Percentiles rank a stretch among this genome's conserved stretches.
Conservation (phyloP, 2,113 vertebrate species). For the Indicator indicator region DNA sequence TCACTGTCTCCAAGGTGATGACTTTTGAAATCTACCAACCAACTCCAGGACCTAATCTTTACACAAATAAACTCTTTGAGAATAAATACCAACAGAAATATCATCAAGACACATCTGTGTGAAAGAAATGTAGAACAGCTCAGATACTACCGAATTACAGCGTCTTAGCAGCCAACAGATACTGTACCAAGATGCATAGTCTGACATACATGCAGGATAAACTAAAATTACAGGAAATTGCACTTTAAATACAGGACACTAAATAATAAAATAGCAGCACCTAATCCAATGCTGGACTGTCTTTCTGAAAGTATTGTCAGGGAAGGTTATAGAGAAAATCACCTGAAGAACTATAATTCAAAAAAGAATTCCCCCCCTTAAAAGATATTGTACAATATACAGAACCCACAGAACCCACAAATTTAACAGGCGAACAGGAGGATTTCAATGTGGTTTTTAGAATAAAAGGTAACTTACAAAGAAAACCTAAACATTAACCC, state of each 20-base stretch:
- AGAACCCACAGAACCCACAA: neutral
- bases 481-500: conserved; percentile 31
- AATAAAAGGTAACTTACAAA: conserved; percentile 3
- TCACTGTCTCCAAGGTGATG: neutral
- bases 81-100: neutral
- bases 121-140: neutral
- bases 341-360: conserved; percentile 2
- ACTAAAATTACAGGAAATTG: neutral
- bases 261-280: neutral
- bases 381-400: neutral
- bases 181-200: neutral
- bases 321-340: neutral
- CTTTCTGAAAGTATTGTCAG: neutral
- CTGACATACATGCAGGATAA: neutral
- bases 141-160: neutral
- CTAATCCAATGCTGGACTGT: neutral
- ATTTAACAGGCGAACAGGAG: neutral
- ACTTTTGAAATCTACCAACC: neutral
- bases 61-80: neutral
- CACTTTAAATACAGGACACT: neutral
- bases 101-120: neutral
- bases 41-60: neutral
- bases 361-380: neutral
- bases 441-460: neutral
- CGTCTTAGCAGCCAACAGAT: neutral